phyloP scores from a whole-genome alignment of 2,888 invertebrate species.

The Oithona nana region DNA sequence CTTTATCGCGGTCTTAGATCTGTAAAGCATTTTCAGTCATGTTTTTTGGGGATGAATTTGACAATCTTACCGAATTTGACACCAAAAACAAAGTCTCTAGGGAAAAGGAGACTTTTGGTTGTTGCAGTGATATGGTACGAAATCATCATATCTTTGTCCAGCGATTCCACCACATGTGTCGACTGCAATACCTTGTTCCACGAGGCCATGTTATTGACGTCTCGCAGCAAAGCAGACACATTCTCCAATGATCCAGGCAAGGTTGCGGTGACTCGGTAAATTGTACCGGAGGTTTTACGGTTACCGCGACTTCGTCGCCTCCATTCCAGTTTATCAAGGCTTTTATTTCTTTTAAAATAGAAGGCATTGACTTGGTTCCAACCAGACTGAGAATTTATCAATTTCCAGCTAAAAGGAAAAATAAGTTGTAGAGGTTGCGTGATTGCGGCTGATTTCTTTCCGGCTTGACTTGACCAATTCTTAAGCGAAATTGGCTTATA shows the following conservation, averaged over 20 bases:
- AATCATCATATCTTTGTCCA: neutral
- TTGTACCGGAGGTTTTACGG: neutral
- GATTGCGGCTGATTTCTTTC: too few relatives aligned
- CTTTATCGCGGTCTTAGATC: too few relatives aligned
- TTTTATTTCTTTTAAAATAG: too few relatives aligned
- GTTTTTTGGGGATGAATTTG: neutral
- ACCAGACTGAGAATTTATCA: too few relatives aligned
- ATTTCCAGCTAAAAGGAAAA: too few relatives aligned
- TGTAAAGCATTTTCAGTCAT: too few relatives aligned
- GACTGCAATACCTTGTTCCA: neutral
- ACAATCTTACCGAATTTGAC: neutral
- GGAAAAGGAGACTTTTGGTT: neutral
- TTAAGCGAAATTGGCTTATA: too few relatives aligned
- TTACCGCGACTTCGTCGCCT: neutral
- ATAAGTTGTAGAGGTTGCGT: too few relatives aligned
- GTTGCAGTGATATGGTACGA: neutral
- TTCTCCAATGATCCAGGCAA: neutral
- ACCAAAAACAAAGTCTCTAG: neutral
- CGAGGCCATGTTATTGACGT: neutral
- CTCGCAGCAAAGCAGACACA: neutral
- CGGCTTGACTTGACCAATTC: too few relatives aligned
- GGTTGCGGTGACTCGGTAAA: neutral
- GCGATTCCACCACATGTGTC: neutral
- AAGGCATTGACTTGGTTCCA: too few relatives aligned
- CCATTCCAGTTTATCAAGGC: neutral